These are phyloP conservation scores for Catocala fraxini DNA, from an alignment of 2,888 invertebrate species.

Conservation along the genomic window DNA sequence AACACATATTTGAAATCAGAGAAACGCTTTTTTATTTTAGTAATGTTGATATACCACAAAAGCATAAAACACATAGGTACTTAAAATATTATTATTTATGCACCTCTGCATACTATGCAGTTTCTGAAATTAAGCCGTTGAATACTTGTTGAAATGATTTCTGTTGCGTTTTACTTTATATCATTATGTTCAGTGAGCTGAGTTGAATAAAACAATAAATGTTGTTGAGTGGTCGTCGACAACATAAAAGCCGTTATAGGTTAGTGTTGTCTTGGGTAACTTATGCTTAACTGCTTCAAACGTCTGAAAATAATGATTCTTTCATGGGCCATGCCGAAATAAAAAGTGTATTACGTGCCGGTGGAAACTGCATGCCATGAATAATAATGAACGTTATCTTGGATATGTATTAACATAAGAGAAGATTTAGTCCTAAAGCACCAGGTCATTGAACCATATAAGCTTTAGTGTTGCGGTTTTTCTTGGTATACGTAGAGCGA, in stretches of 20 bases:
- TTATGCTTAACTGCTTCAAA: background rate
- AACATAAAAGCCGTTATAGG: constrained; percentile 1
- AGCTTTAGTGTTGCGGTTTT: constrained; percentile 64
- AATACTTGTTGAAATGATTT: background rate
- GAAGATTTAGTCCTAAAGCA: constrained; percentile 1
- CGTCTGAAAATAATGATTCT: background rate
- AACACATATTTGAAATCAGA: too few relatives aligned
- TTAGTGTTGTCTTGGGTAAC: background rate
- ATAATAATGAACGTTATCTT: constrained; percentile 9
- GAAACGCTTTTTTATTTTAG: too few relatives aligned
- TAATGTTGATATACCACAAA: too few relatives aligned
- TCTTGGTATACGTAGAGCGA: constrained; percentile 65
- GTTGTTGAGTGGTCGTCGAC: background rate
- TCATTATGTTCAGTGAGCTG: background rate
- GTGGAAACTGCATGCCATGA: constrained; percentile 5
- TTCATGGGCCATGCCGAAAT: background rate
- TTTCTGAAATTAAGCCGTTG: background rate
- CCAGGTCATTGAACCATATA: constrained; percentile 58
- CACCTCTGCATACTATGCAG: background rate
- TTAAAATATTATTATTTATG: too few relatives aligned
- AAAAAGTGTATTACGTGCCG: background rate
- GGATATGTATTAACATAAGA: background rate
- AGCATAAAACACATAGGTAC: too few relatives aligned
- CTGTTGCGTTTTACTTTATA: background rate
- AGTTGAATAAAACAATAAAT: constrained; percentile 1